These are phyloP conservation scores for Timandra comae DNA, from an alignment of 2,888 invertebrate genomes.

Conservation along the genomic window DNA sequence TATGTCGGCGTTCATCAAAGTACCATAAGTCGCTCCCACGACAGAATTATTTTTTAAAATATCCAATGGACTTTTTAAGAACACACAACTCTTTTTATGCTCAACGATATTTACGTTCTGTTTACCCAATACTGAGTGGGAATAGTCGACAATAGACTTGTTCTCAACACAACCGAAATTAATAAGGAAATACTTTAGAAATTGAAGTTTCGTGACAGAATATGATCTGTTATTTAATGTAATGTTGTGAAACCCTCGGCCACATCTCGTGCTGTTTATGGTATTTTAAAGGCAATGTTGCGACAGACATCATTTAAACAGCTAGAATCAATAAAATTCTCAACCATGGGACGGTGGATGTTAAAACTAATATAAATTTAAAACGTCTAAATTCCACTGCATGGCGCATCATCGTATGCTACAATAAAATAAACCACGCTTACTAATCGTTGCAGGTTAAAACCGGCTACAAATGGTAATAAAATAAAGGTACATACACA, in stretches of 20 bases:
- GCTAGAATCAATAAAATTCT: slow-evolving; percentile 9
- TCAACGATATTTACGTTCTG: slow-evolving; percentile 20
- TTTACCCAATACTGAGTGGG: slow-evolving; percentile 22
- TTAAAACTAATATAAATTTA: slow-evolving; percentile 15
- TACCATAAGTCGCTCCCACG: slow-evolving; percentile 55
- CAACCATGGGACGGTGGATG: slow-evolving; percentile 10
- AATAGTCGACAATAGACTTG: slow-evolving; percentile 1
- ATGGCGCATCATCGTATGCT: slow-evolving; percentile 51
- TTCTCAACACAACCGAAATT: too few species aligned
- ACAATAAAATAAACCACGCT: slow-evolving; percentile 61
- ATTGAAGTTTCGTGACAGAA: too few species aligned
- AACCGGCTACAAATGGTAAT: slow-evolving; percentile 74
- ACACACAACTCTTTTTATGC: slow-evolving; percentile 45
- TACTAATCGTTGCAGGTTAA: slow-evolving; percentile 66
- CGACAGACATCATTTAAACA: slow-evolving; percentile 6
- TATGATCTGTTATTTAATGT: too few species aligned
- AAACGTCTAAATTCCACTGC: slow-evolving; percentile 32
- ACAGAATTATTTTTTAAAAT: slow-evolving; percentile 62
- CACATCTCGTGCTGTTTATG: too few species aligned
- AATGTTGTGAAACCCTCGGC: not conserved
- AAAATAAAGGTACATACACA: slow-evolving; percentile 66
- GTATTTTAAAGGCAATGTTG: not conserved
- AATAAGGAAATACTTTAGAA: too few species aligned
- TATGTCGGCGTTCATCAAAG: slow-evolving; percentile 63
- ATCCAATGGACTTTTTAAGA: slow-evolving; percentile 53